A percentile compares a stretch with the other conserved stretches of the same genome.
Evolutionary conservation across 1,140 invertebrate genomes (phyloP).

Genomic region (Plutomurus gul): DNA sequence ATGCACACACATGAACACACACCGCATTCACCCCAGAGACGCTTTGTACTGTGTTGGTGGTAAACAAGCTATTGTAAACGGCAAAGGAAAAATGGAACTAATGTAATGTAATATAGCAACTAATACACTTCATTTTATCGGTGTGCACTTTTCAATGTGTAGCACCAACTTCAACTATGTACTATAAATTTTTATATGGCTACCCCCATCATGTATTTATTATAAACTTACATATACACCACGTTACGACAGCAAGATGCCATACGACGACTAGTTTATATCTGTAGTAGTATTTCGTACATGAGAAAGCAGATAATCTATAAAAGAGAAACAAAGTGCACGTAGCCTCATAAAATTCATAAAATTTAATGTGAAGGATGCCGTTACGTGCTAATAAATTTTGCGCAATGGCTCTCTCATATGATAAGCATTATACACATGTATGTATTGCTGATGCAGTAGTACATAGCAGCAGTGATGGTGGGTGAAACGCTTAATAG

Average conservation of each 20-base stretch:
- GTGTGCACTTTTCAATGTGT: background rate
- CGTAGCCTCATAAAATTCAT: slow-evolving; percentile 28
- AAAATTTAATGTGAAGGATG: slow-evolving; percentile 40
- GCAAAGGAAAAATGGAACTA: background rate
- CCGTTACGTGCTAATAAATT: slow-evolving; percentile 44
- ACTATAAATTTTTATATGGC: too few relatives aligned
- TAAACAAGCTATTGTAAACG: too few relatives aligned
- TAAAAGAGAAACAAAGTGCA: slow-evolving; percentile 2
- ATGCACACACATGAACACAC: too few relatives aligned
- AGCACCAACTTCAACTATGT: background rate
- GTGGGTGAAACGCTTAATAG: too few relatives aligned
- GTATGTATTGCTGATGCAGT: background rate
- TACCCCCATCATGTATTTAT: too few relatives aligned
- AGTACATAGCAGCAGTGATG: background rate
- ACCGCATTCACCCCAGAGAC: too few relatives aligned
- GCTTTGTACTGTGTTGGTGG: too few relatives aligned
- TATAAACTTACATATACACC: too few relatives aligned
- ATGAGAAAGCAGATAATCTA: background rate
- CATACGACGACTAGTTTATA: too few relatives aligned
- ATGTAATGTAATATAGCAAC: background rate
- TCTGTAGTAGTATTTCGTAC: too few relatives aligned
- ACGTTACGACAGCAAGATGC: too few relatives aligned
- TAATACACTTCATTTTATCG: background rate
- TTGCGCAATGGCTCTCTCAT: slow-evolving; percentile 31
- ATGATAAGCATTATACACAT: background rate